phyloP scores from a whole-genome alignment of 2,888 invertebrate species.

The Lithodes maja region DNA sequence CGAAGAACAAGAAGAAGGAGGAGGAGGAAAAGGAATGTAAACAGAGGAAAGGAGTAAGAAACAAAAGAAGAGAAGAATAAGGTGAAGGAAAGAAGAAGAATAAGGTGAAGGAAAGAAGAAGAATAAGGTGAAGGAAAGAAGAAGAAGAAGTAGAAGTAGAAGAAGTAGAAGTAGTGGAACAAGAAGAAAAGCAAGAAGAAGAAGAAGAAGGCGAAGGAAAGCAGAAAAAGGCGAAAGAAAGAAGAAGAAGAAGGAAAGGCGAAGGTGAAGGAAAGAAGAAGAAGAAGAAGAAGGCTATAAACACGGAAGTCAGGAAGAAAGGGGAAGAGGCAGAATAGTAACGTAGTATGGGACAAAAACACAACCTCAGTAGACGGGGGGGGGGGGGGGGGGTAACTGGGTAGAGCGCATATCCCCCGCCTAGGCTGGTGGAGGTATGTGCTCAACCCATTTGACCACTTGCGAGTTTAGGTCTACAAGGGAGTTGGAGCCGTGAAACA shows the following conservation, averaged over 20 bases:
- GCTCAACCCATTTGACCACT: too few species aligned
- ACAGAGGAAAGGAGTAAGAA: too few species aligned
- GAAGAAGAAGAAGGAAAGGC: background rate
- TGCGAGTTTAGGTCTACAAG: too few species aligned
- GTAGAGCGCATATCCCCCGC: background rate
- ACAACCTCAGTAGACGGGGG: too few species aligned
- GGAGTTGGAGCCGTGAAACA: too few species aligned
- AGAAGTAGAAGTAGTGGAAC: background rate
- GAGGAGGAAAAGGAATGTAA: too few species aligned
- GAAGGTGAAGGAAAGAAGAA: background rate
- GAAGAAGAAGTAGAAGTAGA: background rate
- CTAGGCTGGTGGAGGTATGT: background rate
- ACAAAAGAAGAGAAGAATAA: background rate
- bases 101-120: background rate
- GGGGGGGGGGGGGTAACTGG: background rate
- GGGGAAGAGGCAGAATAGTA: background rate
- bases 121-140: background rate
- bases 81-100: background rate
- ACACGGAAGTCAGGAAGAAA: background rate
- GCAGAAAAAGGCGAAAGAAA: background rate
- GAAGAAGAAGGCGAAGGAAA: background rate
- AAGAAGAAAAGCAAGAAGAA: background rate
- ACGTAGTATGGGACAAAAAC: too few species aligned
- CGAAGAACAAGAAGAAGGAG: too few species aligned
- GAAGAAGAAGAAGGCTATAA: background rate